Base-by-base conservation (phyloP, 1,140 invertebrate genomes). In the Lordiphosa clarofinis region DNA sequence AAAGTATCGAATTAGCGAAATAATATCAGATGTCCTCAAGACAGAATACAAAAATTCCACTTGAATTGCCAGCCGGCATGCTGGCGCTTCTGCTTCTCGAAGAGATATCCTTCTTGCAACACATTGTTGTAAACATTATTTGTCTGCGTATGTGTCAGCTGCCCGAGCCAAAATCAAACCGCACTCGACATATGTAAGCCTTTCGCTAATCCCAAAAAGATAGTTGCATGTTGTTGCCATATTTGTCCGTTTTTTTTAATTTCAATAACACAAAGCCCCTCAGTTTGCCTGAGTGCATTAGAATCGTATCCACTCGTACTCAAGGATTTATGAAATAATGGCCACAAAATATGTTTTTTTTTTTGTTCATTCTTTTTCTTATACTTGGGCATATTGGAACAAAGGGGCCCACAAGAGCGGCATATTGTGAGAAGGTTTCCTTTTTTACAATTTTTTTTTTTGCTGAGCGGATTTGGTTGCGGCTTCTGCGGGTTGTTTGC, bases 1-100 rank as follows among this genome's bases (percentile, higher is more conserved):
- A 87, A 87, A 87, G 82, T 87, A 87, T 87, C 82, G 82, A 87
- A 87, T 87, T 87, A 87, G 76, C 82, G 76, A 71, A 82, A 87
- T 87, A 87, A 82, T 87, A 87, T 87, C 82, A 55, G 54, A 87
- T 87, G 68, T 78, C 65, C 40, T 46, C 63, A 46, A 48, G 55
- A n/a, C 40, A 36, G 7, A 46, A 50, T 10, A 50, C 66, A 36
- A 56, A 64, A 60, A 69, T 82, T 84, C 78, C 78, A 84, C 78
- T 73, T 64, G 78, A 84, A 64, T 68, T 78, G 75, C 39, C 71
- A 72, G 67, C 60, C 74, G 64, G 73, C 73, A 76, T 75, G 73
- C 73, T 75, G 73, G 56, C 67, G 66, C 67, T 69, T 42, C 63
- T 56, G 63, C 42, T 40, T 21, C 44, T 39, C 24, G 43, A 36